Percentiles rank a stretch among this genome's conserved stretches.
Evolutionary conservation across 2,113 vertebrate species (phyloP).

Genomic region (Ptychochromis oligacanthus): DNA sequence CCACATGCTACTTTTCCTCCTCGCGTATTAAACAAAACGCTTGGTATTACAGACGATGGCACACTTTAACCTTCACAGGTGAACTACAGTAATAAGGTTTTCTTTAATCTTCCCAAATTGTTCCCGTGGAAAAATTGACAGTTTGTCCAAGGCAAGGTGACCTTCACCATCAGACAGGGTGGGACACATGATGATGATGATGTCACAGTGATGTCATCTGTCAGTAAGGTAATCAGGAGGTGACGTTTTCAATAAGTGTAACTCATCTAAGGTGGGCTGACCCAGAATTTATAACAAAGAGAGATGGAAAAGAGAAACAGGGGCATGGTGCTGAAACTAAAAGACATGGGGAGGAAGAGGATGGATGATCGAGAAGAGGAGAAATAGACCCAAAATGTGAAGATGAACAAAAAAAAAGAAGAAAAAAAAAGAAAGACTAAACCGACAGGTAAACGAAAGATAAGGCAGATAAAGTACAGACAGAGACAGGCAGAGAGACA

Average conservation of each 20-base stretch:
- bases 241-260: conserved; percentile 33
- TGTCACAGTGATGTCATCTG: conserved; percentile 54
- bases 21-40: background rate
- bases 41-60: background rate
- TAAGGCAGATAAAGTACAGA: background rate
- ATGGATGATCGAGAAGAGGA: background rate
- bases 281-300: conserved; percentile 24
- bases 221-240: conserved; percentile 35
- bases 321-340: background rate
- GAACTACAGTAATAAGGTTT: background rate
- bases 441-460: background rate
- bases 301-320: background rate
- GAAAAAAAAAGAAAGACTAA: background rate
- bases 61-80: background rate
- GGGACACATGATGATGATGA: conserved; percentile 37
- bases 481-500: background rate
- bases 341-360: background rate
- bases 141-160: conserved; percentile 54
- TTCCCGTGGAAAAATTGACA: background rate
- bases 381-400: background rate
- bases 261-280: conserved; percentile 12
- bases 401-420: background rate
- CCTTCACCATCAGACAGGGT: conserved; percentile 32
- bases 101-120: background rate
- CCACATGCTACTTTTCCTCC: background rate